These are phyloP conservation scores for Nannoperca australis DNA, from an alignment of 2,797 vertebrate species.

Conservation along the genomic window DNA sequence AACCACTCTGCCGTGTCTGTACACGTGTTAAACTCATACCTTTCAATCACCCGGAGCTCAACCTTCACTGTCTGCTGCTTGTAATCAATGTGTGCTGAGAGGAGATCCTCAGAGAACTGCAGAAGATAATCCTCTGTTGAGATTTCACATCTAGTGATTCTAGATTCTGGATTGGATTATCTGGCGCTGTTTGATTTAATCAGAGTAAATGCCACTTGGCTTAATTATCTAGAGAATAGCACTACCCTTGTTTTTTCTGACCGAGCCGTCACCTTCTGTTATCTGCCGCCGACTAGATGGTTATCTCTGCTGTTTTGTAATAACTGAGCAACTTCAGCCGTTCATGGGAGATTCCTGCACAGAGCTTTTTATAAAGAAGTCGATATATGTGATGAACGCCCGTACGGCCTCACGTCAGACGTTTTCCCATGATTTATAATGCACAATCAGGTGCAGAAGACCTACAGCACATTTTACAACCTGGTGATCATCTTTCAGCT, in stretches of 20 bases:
- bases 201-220: neutral
- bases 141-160: too few species aligned
- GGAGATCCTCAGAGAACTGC: constrained; percentile 1
- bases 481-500: neutral
- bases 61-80: neutral
- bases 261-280: neutral
- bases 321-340: neutral
- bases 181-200: neutral
- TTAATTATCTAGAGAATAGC: neutral
- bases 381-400: too few species aligned
- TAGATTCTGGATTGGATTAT: neutral
- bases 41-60: constrained; percentile 2
- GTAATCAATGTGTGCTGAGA: too few species aligned
- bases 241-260: too few species aligned
- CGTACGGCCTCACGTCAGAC: too few species aligned
- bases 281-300: constrained; percentile 14
- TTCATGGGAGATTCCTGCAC: constrained; percentile 9
- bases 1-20: neutral
- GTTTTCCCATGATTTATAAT: neutral
- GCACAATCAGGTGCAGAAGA: neutral
- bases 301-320: constrained; percentile 19
- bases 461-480: neutral
- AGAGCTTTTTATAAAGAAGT: neutral
- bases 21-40: constrained; percentile 13
- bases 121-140: neutral